These are phyloP conservation scores for Bombyx mori DNA, from an alignment of 1,140 invertebrate species.

Conservation along the genomic window ASM3026992v2 NC_085122.1:469501-470000, in stretches of 20 bases:
- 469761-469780: conserved; percentile 79
- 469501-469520: no score
- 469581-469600: conserved; percentile 31
- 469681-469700: conserved; percentile 81
- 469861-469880: no score
- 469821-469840: conserved; percentile 15
- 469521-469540: no score
- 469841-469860: no score
- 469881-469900: no score
- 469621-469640: conserved; percentile 79
- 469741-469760: conserved; percentile 69
- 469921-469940: no score
- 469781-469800: conserved; percentile 86
- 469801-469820: conserved; percentile 81
- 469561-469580: no score
- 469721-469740: conserved; percentile 87
- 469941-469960: no score
- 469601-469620: conserved; percentile 59
- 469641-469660: conserved; percentile 81
- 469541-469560: no score
- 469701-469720: conserved; percentile 89
- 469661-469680: conserved; percentile 83
- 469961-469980: no score
- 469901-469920: no score
- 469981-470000: no score